Evolutionary conservation across 2,113 vertebrate genomes (phyloP).

Genomic region (Muntiacus muntjak): DNA sequence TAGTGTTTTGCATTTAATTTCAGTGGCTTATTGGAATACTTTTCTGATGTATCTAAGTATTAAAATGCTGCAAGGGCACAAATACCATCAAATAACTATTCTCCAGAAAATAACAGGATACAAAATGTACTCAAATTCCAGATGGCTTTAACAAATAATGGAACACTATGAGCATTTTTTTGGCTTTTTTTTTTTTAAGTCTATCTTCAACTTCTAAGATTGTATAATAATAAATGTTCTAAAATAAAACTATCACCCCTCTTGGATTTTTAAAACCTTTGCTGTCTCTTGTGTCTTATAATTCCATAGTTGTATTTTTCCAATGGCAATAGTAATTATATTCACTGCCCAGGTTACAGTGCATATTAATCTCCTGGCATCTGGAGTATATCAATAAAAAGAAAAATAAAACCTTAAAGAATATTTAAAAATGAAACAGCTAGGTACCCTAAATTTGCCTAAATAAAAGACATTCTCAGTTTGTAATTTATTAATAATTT

Average conservation of each 20-base stretch:
- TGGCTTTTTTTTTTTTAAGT: neutral
- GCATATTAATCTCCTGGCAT: neutral
- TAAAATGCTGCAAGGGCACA: slow-evolving; percentile 3
- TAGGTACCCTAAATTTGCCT: neutral
- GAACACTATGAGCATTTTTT: neutral
- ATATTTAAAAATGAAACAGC: neutral
- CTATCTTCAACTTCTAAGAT: neutral
- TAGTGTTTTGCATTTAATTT: neutral
- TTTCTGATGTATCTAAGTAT: slow-evolving; percentile 27
- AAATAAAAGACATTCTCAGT: neutral
- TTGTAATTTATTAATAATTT: neutral
- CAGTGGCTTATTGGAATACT: slow-evolving; percentile 39
- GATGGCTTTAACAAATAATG: neutral
- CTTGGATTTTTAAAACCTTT: neutral
- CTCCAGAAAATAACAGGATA: slow-evolving; percentile 53
- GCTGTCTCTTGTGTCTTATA: neutral
- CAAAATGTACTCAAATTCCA: neutral
- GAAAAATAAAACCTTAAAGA: neutral
- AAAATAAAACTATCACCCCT: neutral
- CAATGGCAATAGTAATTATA: neutral
- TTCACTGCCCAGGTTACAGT: neutral
- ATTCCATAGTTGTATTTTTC: neutral
- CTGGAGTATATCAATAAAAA: neutral
- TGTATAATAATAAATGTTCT: neutral
- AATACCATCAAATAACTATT: slow-evolving; percentile 67